Evolutionary conservation across 1,140 invertebrate genomes (phyloP), one percentile per base, ranked within the genome.

Genomic region (Spodoptera litura): DNA sequence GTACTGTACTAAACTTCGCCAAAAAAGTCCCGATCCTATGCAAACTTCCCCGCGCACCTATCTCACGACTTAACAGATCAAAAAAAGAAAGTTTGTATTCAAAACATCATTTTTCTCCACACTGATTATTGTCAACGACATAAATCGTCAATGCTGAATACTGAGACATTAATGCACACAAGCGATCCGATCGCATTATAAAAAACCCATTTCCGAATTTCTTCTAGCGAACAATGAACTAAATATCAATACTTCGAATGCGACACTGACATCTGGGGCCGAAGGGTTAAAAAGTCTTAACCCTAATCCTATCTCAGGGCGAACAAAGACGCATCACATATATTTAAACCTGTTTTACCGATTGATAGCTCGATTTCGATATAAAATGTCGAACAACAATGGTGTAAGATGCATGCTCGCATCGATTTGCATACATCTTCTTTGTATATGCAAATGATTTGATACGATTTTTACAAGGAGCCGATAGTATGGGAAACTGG

Each of bases 271-370:
- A 93, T 93, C 90, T 93, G 92, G 84, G 84, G 76, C 83, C 76
- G 74, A 79, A 82, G 88, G 88, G 87, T 88, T 88, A 85, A 83
- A 73, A 82, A 68, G 64, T 75, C 81, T 78, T 81, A 81, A 85
- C 84, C 84, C 84, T 85, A 84, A 85, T 83, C 82, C 73, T 85
- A 83, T 84, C 75, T 85, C 55, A 78, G 58, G 71, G 31, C 74
- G 55, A 70, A 90, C 89, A 93, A 92, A 87, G 82, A 78, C 76
- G 77, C 85, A 85, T 85, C 90, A 84, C 86, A 87, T 80, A 83
- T 88, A 86, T 85, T 89, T 88, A 90, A 94, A 94, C 92, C 92
- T 89, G 92, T 93, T 94, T 92, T 87, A 89, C 84, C 88, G 87
- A 94, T 94, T 93, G 90, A 94, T 91, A 89, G 85, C 78, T 81